Conservation (phyloP, 2,888 invertebrate genomes). For the Scaptomyza flava region DNA sequence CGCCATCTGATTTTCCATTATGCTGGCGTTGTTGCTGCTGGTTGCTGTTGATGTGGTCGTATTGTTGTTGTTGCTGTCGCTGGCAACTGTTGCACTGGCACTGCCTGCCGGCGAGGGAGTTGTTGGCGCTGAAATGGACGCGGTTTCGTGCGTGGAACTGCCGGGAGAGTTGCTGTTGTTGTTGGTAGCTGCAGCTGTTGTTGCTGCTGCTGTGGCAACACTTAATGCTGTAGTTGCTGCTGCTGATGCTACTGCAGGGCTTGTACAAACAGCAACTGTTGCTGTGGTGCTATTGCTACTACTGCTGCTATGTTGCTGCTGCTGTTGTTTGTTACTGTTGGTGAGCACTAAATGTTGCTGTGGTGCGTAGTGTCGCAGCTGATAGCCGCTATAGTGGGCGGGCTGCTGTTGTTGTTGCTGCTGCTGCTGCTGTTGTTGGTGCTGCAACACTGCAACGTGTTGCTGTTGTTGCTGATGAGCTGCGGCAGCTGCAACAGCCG, state of each 20-base stretch:
- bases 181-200: slow-evolving; percentile 43
- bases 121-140: slow-evolving; percentile 73
- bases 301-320: slow-evolving; percentile 32
- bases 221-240: slow-evolving; percentile 36
- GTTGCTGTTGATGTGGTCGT: slow-evolving; percentile 66
- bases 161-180: slow-evolving; percentile 62
- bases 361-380: slow-evolving; percentile 72
- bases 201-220: slow-evolving; percentile 49
- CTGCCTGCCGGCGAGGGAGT: slow-evolving; percentile 78
- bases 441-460: slow-evolving; percentile 73
- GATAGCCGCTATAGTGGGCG: slow-evolving; percentile 78
- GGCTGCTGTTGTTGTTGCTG: slow-evolving; percentile 73
- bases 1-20: slow-evolving; percentile 85
- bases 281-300: slow-evolving; percentile 53
- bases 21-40: slow-evolving; percentile 75
- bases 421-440: slow-evolving; percentile 63
- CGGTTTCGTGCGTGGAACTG: slow-evolving; percentile 74
- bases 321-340: slow-evolving; percentile 57
- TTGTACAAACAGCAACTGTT: slow-evolving; percentile 44
- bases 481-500: slow-evolving; percentile 78
- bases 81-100: slow-evolving; percentile 61
- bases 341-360: slow-evolving; percentile 67
- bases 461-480: slow-evolving; percentile 81
- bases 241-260: slow-evolving; percentile 43
- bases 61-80: slow-evolving; percentile 76